Percentiles rank a stretch among this genome's conserved stretches.
Conservation (phyloP, 1,140 invertebrate genomes). For the Calosoma granatense region DNA sequence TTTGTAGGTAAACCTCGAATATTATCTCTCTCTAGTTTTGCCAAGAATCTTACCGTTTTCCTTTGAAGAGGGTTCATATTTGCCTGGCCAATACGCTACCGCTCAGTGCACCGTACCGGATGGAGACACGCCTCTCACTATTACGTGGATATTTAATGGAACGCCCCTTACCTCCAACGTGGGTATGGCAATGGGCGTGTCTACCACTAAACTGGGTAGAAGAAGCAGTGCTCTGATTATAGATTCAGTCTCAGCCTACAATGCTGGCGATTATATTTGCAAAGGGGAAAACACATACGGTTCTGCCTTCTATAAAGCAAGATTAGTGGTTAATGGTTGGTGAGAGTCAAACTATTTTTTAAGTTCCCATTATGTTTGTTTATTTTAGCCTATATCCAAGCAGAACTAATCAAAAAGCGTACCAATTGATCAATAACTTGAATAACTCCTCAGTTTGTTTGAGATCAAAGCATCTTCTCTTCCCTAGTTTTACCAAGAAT, state of each 20-base stretch:
- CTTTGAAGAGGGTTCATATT: constrained; percentile 50
- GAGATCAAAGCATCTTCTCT: too few relatives aligned
- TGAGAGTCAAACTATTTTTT: constrained; percentile 28
- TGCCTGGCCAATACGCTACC: constrained; percentile 62
- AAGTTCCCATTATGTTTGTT: background rate
- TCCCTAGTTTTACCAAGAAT: constrained; percentile 46
- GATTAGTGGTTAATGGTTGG: constrained; percentile 59
- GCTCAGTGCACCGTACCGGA: constrained; percentile 53
- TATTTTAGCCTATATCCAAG: background rate
- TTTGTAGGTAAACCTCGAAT: constrained; percentile 19
- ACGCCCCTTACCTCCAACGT: constrained; percentile 22
- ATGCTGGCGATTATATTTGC: constrained; percentile 76
- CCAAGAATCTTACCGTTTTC: constrained; percentile 49
- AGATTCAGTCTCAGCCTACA: constrained; percentile 52
- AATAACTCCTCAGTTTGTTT: too few relatives aligned
- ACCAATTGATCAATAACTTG: background rate
- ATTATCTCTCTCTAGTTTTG: constrained; percentile 37
- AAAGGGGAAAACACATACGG: constrained; percentile 64
- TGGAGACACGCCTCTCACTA: constrained; percentile 52
- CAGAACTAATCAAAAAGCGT: background rate
- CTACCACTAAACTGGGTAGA: constrained; percentile 52
- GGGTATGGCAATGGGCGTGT: constrained; percentile 36
- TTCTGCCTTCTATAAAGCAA: constrained; percentile 47
- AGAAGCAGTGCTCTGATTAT: constrained; percentile 62
- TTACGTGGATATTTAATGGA: constrained; percentile 47